Evolutionary conservation across 2,888 invertebrate genomes (phyloP), one percentile per base, ranked within the genome.

Genomic region (Drosophila monieri): DNA sequence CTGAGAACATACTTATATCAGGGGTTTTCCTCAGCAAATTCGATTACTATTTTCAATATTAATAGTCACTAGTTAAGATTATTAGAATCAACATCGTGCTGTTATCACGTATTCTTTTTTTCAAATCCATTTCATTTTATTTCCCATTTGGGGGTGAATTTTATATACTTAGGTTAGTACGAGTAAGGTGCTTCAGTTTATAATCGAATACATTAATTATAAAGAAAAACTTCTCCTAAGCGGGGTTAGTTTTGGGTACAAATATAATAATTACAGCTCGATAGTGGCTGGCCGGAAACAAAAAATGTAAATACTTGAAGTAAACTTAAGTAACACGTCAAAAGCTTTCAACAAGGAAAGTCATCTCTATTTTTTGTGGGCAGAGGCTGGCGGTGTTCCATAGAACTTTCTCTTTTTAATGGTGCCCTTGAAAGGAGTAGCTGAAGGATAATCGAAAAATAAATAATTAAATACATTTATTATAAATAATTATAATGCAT

Each of bases 401-500:
- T 88, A 89, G 64, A 91, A 90, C 65, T 90, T 91, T 3, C 91
- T 88, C 57, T 92, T 90, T 67, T 91, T 91, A 10, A 89, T 75
- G 12, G 90, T 90, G 53, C 90, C 88, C 74, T 90, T 91, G 4
- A 90, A 73, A 6, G 92, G 92, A 1, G 92, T 91, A 37, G 89
- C 90, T 91, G 73, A 6, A 43, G 15, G 10, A 10, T 8, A 52
- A 27, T 35, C 6, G 6, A 6, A 6, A 6, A 35, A 35, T 35
- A 35, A 35, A 14, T 35, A 5, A 0, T 55, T 51, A 30, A 6
- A 12, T 37, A 12, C 6, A 6, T 1, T 4, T 23, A 15, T 21
- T 27, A 15, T 27, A 39, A 10, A 6, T 2, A 1, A 44, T 12
- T 23, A 23, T 23, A 23, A 0, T n/a, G 35, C 83, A 54, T 41